Evolutionary conservation across 2,113 vertebrate species (phyloP), one percentile per base, ranked within the genome.

Genomic region (Equus quagga): DNA sequence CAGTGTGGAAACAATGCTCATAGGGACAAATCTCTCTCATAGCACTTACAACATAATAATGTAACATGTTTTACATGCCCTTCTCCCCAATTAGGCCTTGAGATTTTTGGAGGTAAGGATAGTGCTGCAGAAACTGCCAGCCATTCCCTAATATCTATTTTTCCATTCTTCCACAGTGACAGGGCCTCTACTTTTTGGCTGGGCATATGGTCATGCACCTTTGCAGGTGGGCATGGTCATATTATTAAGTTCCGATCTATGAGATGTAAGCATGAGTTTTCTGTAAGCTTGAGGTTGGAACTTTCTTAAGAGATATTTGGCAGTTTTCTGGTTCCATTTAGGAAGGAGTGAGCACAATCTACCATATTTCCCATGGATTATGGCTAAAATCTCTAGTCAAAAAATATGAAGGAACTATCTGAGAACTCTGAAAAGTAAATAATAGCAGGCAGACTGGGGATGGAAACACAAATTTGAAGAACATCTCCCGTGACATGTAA

Each of bases 371-470:
- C 49, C 46, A 64, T 19, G 89, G 54, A 65, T 36, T 76, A 46
- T 5, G 56, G 28, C 21, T 76, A 88, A 96, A 89, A 76, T 89
- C 4, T 21, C 17, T 64, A 89, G 10, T 65, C 36, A 75, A 44
- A 84, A 73, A 62, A 92, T n/a, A 49, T 70, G 56, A 46, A 92
- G 23, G 8, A 92, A 58, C 44, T 33, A 36, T 73, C 24, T 91
- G 46, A 81, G 82, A 75, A 89, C 46, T 81, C 72, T 85, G 46
- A 73, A 95, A 44, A 86, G 56, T 95, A 90, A 85, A n/a, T 85
- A 49, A 58, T 72, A 89, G 51, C 18, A 82, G 28, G 73, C 44
- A 87, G 65, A 85, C 44, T 70, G 15, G 26, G 5, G 8, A 58
- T 79, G 7, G 15, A 85, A 92, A 51, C 7, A 65, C 73, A 80